Conservation (phyloP, 2,797 vertebrate genomes). For the Huso huso region DNA sequence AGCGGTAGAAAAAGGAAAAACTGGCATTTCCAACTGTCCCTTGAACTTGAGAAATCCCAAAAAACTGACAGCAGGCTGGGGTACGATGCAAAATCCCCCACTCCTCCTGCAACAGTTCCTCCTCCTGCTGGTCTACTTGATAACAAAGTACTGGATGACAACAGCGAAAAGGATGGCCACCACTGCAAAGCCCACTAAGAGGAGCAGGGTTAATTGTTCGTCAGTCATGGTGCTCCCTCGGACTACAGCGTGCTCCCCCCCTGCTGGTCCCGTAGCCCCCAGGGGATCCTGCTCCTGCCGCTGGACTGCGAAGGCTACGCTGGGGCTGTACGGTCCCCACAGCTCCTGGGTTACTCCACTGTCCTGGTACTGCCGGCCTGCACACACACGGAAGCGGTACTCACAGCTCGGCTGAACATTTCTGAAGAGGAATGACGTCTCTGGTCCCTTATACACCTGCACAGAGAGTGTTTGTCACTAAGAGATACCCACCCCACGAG, state of each 20-base stretch:
- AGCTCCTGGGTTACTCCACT: slow-evolving; percentile 47
- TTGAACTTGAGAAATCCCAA: neutral
- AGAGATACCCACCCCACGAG: neutral
- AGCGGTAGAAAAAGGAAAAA: neutral
- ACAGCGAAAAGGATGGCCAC: slow-evolving; percentile 60
- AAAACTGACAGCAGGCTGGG: neutral
- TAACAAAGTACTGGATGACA: slow-evolving; percentile 62
- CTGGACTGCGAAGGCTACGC: slow-evolving; percentile 29
- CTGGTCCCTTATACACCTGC: slow-evolving; percentile 65
- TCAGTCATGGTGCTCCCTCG: slow-evolving; percentile 37
- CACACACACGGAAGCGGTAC: slow-evolving; percentile 54
- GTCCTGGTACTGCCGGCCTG: slow-evolving; percentile 51
- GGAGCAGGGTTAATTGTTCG: slow-evolving; percentile 51
- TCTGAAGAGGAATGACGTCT: slow-evolving; percentile 51
- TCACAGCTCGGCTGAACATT: slow-evolving; percentile 48
- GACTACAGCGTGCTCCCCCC: slow-evolving; percentile 8
- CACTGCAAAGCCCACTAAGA: slow-evolving; percentile 55
- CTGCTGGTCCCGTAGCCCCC: slow-evolving; percentile 5
- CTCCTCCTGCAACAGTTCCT: neutral
- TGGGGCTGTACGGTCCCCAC: slow-evolving; percentile 58
- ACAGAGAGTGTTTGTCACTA: slow-evolving; percentile 6
- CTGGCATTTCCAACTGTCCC: neutral
- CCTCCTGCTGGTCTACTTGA: slow-evolving; percentile 47
- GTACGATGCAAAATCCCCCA: slow-evolving; percentile 1
- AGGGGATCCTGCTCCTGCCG: slow-evolving; percentile 27